Percentiles rank a stretch among this genome's conserved stretches.
These are phyloP conservation scores for Nomada fabriciana DNA, from an alignment of 2,888 invertebrate genomes.

Conservation along the genomic window DNA sequence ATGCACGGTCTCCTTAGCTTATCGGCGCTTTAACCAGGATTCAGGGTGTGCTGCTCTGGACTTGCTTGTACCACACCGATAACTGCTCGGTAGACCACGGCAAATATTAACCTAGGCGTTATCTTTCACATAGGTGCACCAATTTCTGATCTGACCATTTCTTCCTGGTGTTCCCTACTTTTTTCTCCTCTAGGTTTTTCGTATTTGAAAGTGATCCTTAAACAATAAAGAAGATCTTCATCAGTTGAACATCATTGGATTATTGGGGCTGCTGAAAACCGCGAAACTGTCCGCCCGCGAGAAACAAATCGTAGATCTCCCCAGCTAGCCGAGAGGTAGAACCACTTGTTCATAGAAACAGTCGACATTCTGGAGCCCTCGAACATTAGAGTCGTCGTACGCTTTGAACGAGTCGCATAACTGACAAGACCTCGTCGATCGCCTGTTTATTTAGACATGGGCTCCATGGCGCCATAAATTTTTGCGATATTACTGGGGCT, in stretches of 20 bases:
- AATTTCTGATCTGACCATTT: too few species aligned
- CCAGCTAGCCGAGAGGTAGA: slow-evolving; percentile 18
- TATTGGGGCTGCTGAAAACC: too few species aligned
- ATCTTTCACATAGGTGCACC: background rate
- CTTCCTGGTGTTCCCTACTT: background rate
- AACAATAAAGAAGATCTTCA: too few species aligned
- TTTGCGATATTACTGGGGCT: slow-evolving; percentile 58
- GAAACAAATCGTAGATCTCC: slow-evolving; percentile 47
- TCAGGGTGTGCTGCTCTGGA: slow-evolving; percentile 2
- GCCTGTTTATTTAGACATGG: slow-evolving; percentile 52
- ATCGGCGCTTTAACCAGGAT: slow-evolving; percentile 38
- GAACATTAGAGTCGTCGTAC: slow-evolving; percentile 6
- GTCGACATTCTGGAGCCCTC: slow-evolving; percentile 26
- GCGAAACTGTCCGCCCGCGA: slow-evolving; percentile 8
- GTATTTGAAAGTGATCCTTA: too few species aligned
- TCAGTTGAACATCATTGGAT: background rate
- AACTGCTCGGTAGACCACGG: slow-evolving; percentile 3
- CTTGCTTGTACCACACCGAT: slow-evolving; percentile 2
- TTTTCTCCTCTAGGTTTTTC: too few species aligned
- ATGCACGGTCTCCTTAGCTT: slow-evolving; percentile 18
- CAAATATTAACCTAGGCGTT: slow-evolving; percentile 11
- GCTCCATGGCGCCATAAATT: slow-evolving; percentile 48
- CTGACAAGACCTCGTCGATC: slow-evolving; percentile 44
- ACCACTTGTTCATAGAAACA: slow-evolving; percentile 43
- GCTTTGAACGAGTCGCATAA: slow-evolving; percentile 53